Evolutionary conservation across 1,140 invertebrate species (phyloP), one percentile per base, ranked within the genome.

Genomic region (Augochlora pura): DNA sequence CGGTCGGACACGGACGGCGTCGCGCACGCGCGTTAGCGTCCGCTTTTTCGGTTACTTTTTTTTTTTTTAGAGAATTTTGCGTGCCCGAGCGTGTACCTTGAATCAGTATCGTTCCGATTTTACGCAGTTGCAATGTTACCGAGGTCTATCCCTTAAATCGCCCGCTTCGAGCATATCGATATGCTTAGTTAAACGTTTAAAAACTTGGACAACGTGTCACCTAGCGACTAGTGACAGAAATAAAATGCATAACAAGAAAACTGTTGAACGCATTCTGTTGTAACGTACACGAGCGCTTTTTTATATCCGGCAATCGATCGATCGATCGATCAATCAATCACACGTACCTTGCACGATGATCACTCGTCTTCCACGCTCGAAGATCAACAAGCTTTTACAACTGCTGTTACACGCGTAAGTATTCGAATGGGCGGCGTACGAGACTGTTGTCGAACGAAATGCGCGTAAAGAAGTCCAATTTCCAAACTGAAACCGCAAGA

Each of bases 221-320:
- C 46, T 16, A 81, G 73, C 69, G 60, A 70, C 46, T 67, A 77
- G 27, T 59, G 75, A 39, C n/a, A 52, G 25, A 64, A 42, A 54
- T 42, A 77, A 57, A 72, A 32, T 16, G 49, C 16, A 57, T 63
- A 65, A 77, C 49, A 85, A 85, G 84, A 85, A 80, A 83, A 12
- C 38, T 32, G 46, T 65, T 63, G 60, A 66, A 39, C n/a, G 25
- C 38, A 62, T 72, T 27, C 59, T 32, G 27, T 65, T 57, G 1
- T 66, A 25, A 62, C 9, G 42, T 4, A 4, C 32, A 4, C 32
- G 32, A 32, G 32, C 32, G 32, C 1, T 32, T 32, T 32, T 32
- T 32, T 32, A 1, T 32, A 2, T 32, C 32, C 32, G 70, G 64
- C 21, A n/a, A n/a, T n/a, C 69, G 6, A 39, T 54, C 12, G 23